These are phyloP conservation scores for Delichon dasypus DNA, from an alignment of 2,797 vertebrate species.

Conservation along the genomic window DNA sequence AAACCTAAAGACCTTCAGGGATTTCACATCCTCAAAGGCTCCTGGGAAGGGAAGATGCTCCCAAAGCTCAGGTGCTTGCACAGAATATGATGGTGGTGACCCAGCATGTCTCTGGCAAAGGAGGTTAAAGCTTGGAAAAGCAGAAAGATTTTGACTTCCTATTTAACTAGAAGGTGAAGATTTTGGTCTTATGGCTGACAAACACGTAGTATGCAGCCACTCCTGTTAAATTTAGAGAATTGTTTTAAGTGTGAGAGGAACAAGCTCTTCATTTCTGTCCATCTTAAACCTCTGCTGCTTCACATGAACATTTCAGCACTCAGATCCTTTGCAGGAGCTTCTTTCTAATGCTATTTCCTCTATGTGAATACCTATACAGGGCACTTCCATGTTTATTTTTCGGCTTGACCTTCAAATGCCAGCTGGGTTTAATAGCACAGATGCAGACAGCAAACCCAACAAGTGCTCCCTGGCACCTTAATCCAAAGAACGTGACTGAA, in stretches of 20 bases:
- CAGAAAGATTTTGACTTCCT: neutral
- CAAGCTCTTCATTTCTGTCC: neutral
- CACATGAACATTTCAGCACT: neutral
- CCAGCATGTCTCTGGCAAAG: neutral
- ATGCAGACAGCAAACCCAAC: neutral
- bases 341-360: neutral
- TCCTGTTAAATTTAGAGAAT: neutral
- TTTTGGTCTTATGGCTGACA: neutral
- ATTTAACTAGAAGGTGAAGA: neutral
- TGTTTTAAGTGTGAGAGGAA: neutral
- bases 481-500: rapidly evolving
- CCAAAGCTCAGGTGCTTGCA: neutral
- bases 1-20: neutral
- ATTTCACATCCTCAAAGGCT: neutral
- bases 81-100: neutral
- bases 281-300: neutral
- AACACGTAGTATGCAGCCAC: neutral
- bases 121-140: neutral
- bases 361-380: neutral
- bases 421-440: neutral
- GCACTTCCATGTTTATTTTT: neutral
- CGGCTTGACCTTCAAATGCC: neutral
- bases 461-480: neutral
- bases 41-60: neutral
- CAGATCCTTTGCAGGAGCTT: neutral